Conservation (phyloP, 2,797 vertebrate species). For the Muscicapa striata region DNA sequence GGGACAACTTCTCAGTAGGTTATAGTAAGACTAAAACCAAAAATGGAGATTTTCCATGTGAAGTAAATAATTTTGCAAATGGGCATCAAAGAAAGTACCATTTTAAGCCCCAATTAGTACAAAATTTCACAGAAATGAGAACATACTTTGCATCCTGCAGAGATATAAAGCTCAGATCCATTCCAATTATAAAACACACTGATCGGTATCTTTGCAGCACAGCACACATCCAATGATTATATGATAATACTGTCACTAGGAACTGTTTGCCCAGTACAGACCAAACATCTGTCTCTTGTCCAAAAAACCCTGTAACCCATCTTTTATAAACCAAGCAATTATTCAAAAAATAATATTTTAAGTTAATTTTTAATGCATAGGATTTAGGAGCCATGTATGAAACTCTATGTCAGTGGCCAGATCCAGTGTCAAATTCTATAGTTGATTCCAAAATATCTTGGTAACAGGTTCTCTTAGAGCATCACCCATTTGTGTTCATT, state of each 20-base stretch:
- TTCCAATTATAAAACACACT: not conserved
- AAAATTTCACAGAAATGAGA: conserved; percentile 28
- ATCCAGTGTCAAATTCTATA: not conserved
- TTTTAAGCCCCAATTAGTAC: conserved; percentile 25
- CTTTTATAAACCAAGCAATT: not conserved
- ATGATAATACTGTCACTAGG: not conserved
- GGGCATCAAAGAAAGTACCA: not conserved
- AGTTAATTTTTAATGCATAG: not conserved
- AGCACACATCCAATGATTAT: not conserved
- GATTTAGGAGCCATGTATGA: not conserved
- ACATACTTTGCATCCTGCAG: conserved; percentile 39
- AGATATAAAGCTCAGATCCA: conserved; percentile 19
- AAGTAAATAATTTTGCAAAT: not conserved
- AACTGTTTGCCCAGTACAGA: not conserved
- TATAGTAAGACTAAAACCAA: not conserved
- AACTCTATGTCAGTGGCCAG: not conserved
- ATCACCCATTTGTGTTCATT: not conserved
- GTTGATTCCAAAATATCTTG: not conserved
- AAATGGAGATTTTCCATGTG: not conserved
- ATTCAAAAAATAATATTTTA: not conserved
- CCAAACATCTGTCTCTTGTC: not conserved
- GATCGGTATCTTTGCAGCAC: not conserved
- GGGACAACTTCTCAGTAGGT: not conserved
- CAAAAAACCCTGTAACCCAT: not conserved
- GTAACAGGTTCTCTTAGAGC: not conserved